These are phyloP conservation scores for Bombus superbus DNA, from an alignment of 1,140 invertebrate species.

Conservation along the genomic window DNA sequence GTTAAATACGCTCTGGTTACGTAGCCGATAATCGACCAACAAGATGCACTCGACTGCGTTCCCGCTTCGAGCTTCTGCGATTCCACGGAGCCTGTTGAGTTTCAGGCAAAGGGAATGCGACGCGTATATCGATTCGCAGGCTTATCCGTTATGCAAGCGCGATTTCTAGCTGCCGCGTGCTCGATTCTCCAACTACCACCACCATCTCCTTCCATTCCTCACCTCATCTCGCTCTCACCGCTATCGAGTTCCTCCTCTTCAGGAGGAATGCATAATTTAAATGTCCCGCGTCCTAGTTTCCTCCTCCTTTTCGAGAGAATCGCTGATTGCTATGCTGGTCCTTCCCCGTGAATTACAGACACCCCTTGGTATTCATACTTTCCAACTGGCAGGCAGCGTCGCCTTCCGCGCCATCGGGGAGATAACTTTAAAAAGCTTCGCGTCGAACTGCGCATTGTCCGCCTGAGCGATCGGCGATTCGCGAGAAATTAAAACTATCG, in stretches of 20 bases:
- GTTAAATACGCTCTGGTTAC: slow-evolving; percentile 33
- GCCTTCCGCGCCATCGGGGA: neutral
- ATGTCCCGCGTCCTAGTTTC: slow-evolving; percentile 73
- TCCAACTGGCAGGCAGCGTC: slow-evolving; percentile 10
- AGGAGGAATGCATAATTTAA: slow-evolving; percentile 73
- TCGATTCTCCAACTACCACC: slow-evolving; percentile 29
- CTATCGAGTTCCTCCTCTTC: slow-evolving; percentile 48
- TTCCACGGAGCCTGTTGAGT: slow-evolving; percentile 34
- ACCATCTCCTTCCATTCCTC: neutral
- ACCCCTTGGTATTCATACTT: slow-evolving; percentile 58
- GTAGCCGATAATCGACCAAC: slow-evolving; percentile 51
- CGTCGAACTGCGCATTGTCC: slow-evolving; percentile 8
- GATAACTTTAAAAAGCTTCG: slow-evolving; percentile 42
- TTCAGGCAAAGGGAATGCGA: slow-evolving; percentile 28
- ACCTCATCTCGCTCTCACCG: slow-evolving; percentile 22
- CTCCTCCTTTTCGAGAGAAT: slow-evolving; percentile 53
- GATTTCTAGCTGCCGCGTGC: slow-evolving; percentile 45
- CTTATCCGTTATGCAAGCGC: slow-evolving; percentile 47
- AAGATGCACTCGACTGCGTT: slow-evolving; percentile 41
- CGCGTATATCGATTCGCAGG: slow-evolving; percentile 56
- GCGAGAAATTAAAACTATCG: slow-evolving; percentile 24
- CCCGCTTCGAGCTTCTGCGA: slow-evolving; percentile 23
- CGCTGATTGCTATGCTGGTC: slow-evolving; percentile 69
- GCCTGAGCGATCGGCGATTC: neutral
- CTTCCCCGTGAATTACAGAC: slow-evolving; percentile 65